A percentile compares a stretch with the other conserved stretches of the same genome.
These are phyloP conservation scores for Sycophila sp. DNA, from an alignment of 1,140 invertebrate genomes.

Conservation along the genomic window DNA sequence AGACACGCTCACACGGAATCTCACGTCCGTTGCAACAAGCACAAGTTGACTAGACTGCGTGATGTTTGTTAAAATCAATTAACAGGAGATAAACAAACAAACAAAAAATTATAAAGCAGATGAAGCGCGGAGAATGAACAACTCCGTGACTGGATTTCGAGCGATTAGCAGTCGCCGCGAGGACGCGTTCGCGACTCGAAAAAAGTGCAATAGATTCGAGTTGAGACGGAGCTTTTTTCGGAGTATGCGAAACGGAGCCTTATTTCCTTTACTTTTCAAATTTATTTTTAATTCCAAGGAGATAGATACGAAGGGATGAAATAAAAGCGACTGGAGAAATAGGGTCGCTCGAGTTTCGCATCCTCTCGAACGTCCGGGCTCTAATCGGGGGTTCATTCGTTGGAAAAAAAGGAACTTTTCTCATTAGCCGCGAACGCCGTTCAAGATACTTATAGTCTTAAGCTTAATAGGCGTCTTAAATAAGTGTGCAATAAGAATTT, in stretches of 20 bases:
- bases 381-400: neutral
- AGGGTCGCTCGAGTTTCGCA: too few species aligned
- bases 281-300: neutral
- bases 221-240: too few species aligned
- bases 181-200: neutral
- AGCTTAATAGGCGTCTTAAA: slow-evolving; percentile 22
- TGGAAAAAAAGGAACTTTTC: neutral
- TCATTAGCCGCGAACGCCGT: neutral
- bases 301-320: too few species aligned
- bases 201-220: neutral
- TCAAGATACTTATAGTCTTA: slow-evolving; percentile 1
- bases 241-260: too few species aligned
- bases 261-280: neutral
- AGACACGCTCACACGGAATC: slow-evolving; percentile 42
- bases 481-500: slow-evolving; percentile 54
- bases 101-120: slow-evolving; percentile 27
- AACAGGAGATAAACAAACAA: too few species aligned
- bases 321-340: too few species aligned
- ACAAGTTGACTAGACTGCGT: slow-evolving; percentile 54
- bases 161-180: neutral
- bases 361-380: neutral
- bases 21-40: slow-evolving; percentile 62
- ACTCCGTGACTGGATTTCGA: neutral
- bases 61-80: too few species aligned
- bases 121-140: neutral